These are phyloP conservation scores for Sander lucioperca DNA, from an alignment of 2,113 vertebrate genomes.

Conservation along the genomic window DNA sequence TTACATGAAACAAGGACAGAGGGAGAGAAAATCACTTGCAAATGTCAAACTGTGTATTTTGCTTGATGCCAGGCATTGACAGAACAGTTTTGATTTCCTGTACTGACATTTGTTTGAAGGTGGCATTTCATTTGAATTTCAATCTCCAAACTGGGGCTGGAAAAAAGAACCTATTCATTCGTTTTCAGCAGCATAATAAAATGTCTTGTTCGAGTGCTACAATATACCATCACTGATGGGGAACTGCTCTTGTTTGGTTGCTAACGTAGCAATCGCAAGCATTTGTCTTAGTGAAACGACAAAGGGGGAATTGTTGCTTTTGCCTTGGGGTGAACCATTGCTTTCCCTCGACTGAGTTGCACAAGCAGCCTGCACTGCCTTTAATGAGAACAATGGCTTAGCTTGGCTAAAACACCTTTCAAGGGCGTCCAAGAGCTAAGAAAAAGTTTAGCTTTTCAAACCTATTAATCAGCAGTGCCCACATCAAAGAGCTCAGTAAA, in stretches of 20 bases:
- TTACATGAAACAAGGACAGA: slow-evolving; percentile 49
- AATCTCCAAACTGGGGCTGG: slow-evolving; percentile 56
- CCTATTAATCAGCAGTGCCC: slow-evolving; percentile 57
- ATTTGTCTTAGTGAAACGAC: slow-evolving; percentile 71
- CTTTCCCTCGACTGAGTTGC: slow-evolving; percentile 55
- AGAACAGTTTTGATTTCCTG: slow-evolving; percentile 68
- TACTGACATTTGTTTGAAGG: slow-evolving; percentile 75
- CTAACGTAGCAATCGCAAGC: slow-evolving; percentile 51
- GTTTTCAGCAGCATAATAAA: slow-evolving; percentile 61
- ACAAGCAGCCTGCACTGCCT: slow-evolving; percentile 48
- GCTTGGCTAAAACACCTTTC: slow-evolving; percentile 63
- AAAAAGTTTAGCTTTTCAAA: slow-evolving; percentile 58
- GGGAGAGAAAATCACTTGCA: slow-evolving; percentile 65
- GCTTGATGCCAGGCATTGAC: slow-evolving; percentile 56
- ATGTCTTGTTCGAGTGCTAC: slow-evolving; percentile 52
- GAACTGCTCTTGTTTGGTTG: slow-evolving; percentile 46
- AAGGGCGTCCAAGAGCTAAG: slow-evolving; percentile 59
- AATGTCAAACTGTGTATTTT: slow-evolving; percentile 71
- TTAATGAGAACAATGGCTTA: slow-evolving; percentile 66
- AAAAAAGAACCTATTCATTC: slow-evolving; percentile 61
- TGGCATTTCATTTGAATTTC: slow-evolving; percentile 78
- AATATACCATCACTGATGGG: slow-evolving; percentile 58
- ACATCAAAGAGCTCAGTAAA: slow-evolving; percentile 60
- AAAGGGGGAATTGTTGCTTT: slow-evolving; percentile 70
- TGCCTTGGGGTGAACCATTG: slow-evolving; percentile 65